A percentile compares a stretch with the other conserved stretches of the same genome.
Conservation (phyloP, 2,888 invertebrate genomes). For the Pseudococcus viburni region DNA sequence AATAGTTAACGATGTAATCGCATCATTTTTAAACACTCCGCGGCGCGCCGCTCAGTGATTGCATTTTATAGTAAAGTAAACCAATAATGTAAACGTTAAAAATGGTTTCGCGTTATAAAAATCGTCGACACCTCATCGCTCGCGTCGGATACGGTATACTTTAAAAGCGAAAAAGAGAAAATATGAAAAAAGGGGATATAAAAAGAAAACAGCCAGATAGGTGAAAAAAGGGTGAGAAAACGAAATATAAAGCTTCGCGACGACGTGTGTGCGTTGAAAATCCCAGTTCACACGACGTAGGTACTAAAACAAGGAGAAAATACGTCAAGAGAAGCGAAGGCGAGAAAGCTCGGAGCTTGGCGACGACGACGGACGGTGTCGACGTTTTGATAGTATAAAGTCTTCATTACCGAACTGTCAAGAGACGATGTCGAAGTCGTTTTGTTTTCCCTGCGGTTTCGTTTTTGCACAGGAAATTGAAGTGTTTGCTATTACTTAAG, state of each 20-base stretch:
- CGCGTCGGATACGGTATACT: background rate
- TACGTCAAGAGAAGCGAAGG: background rate
- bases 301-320: background rate
- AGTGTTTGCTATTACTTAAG: constrained; percentile 65
- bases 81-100: constrained; percentile 50
- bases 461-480: constrained; percentile 62
- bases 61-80: constrained; percentile 6
- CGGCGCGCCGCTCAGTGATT: background rate
- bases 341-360: background rate
- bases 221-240: background rate
- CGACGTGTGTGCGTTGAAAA: background rate
- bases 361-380: background rate
- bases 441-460: constrained; percentile 59
- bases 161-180: constrained; percentile 16
- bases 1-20: constrained; percentile 33
- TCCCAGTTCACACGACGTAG: background rate
- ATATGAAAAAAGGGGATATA: too few relatives aligned
- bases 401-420: constrained; percentile 52
- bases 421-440: constrained; percentile 57
- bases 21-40: background rate
- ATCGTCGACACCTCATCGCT: background rate
- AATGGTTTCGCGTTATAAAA: constrained; percentile 17
- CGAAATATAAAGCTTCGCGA: background rate
- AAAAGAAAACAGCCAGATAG: background rate
- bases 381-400: constrained; percentile 53